Evolutionary conservation across 2,113 vertebrate genomes (phyloP).

Genomic region (Eonycteris spelaea): DNA sequence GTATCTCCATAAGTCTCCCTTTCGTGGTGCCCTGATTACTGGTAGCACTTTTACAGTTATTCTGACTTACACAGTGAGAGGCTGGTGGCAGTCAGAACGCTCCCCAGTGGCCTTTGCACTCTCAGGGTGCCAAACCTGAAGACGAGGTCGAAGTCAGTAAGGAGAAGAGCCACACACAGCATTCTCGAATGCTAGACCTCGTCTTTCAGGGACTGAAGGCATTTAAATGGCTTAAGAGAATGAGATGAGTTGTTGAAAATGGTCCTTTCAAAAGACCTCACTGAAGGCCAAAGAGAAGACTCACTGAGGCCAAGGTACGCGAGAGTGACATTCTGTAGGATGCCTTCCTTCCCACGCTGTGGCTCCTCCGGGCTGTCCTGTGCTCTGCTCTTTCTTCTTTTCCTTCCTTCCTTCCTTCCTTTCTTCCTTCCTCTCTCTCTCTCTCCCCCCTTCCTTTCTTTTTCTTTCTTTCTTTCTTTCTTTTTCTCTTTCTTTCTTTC

Average conservation of each 20-base stretch:
- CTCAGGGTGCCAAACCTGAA: neutral
- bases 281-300: neutral
- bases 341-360: neutral
- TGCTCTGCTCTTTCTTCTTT: neutral
- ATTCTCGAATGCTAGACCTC: neutral
- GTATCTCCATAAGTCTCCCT: slow-evolving; percentile 5
- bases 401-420: no score
- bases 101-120: slow-evolving; percentile 8
- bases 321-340: neutral
- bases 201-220: neutral
- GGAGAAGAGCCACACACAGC: neutral
- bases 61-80: slow-evolving; percentile 32
- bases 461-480: no score
- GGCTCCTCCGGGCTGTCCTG: neutral
- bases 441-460: neutral
- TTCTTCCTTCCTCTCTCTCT: no score
- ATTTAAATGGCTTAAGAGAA: slow-evolving; percentile 2
- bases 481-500: neutral
- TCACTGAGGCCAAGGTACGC: neutral
- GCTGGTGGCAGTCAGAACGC: neutral
- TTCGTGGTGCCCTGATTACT: slow-evolving; percentile 29
- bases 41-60: slow-evolving; percentile 36
- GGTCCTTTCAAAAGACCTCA: neutral
- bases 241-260: neutral
- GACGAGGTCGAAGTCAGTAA: neutral